A percentile compares a stretch with the other conserved stretches of the same genome.
Evolutionary conservation across 2,888 invertebrate species (phyloP).

Genomic region (Falcaria lacertinaria): DNA sequence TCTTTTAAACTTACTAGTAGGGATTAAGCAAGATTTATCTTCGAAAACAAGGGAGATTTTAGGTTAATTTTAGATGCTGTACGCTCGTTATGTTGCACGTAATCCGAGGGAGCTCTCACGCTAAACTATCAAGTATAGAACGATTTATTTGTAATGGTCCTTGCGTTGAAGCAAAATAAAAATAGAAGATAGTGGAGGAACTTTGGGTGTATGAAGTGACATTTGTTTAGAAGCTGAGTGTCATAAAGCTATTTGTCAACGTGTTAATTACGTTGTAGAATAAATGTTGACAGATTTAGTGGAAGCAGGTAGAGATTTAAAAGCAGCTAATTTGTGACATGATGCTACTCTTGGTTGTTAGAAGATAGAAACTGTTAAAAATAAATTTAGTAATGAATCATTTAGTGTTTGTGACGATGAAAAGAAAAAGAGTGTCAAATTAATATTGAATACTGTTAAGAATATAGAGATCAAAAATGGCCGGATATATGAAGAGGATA

Average conservation of each 20-base stretch:
- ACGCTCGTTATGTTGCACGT: constrained; percentile 49
- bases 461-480: constrained; percentile 52
- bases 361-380: constrained; percentile 26
- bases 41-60: constrained; percentile 46
- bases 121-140: constrained; percentile 33
- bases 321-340: constrained; percentile 49
- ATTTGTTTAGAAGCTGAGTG: constrained; percentile 55
- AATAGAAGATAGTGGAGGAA: constrained; percentile 49
- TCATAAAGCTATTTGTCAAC: constrained; percentile 70
- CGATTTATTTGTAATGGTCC: constrained; percentile 46
- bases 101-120: constrained; percentile 44
- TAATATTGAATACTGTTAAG: constrained; percentile 34
- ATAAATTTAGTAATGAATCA: constrained; percentile 29
- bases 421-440: constrained; percentile 60
- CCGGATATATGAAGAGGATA: constrained; percentile 53
- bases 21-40: constrained; percentile 56
- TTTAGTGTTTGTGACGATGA: constrained; percentile 57
- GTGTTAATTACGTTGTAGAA: constrained; percentile 59
- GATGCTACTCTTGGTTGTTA: constrained; percentile 42
- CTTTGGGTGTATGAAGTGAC: constrained; percentile 56
- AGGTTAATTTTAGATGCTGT: constrained; percentile 48
- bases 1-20: constrained; percentile 48
- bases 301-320: constrained; percentile 44
- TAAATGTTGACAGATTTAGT: constrained; percentile 67
- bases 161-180: constrained; percentile 49